phyloP scores from a whole-genome alignment of 2,888 invertebrate genomes.

The Stegophylla sp. region DNA sequence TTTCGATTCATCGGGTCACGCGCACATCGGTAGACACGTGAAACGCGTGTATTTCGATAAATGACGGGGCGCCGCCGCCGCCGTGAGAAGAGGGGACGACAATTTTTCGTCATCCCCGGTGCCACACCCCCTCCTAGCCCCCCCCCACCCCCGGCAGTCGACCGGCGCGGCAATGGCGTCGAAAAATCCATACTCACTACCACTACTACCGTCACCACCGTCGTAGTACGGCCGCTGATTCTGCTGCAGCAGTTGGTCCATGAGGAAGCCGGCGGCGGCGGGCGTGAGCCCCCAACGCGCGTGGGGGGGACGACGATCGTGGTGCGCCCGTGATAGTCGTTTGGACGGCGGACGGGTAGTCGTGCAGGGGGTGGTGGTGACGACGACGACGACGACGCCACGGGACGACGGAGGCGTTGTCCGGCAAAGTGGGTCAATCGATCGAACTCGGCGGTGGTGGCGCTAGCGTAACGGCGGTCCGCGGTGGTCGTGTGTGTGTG shows the following conservation, averaged over 20 bases:
- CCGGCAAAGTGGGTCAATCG: slow-evolving; percentile 60
- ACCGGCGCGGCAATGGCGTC: background rate
- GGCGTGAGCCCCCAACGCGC: slow-evolving; percentile 58
- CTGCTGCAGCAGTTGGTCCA: slow-evolving; percentile 46
- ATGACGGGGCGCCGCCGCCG: background rate
- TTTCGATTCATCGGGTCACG: slow-evolving; percentile 6
- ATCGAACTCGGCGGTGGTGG: slow-evolving; percentile 32
- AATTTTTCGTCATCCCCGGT: background rate
- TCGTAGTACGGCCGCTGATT: background rate
- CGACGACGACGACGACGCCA: background rate
- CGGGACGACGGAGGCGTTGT: slow-evolving; percentile 57
- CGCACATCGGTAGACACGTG: background rate
- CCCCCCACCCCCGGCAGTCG: background rate
- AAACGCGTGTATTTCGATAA: background rate
- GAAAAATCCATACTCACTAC: slow-evolving; percentile 54
- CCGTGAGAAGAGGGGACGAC: background rate
- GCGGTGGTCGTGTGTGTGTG: background rate
- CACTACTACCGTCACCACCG: background rate
- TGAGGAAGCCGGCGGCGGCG: slow-evolving; percentile 16
- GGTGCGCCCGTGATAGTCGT: background rate
- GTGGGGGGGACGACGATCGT: slow-evolving; percentile 37
- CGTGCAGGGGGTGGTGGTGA: background rate
- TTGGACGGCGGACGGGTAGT: background rate
- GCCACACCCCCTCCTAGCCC: background rate
- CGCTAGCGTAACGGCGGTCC: background rate